Evolutionary conservation across 2,888 invertebrate species (phyloP).

Genomic region (Noctuana brunneofusca): DNA sequence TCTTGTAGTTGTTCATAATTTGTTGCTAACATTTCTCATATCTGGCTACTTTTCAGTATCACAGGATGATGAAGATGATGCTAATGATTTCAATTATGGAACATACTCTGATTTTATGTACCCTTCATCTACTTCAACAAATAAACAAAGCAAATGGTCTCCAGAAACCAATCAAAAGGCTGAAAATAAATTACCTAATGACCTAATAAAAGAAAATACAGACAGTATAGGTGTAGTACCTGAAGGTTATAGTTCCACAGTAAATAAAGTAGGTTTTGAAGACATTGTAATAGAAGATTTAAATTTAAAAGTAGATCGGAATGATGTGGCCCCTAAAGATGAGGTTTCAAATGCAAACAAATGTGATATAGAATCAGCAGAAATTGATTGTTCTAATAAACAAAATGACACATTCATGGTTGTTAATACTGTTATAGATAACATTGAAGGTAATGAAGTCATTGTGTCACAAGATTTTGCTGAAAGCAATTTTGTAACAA

Average conservation of each 20-base stretch:
- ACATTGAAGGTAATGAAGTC: conserved; percentile 7
- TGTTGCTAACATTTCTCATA: not conserved
- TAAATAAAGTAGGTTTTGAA: conserved; percentile 35
- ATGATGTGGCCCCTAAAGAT: conserved; percentile 29
- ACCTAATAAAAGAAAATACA: conserved; percentile 40
- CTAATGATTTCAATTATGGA: conserved; percentile 62
- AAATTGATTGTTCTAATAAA: conserved; percentile 10
- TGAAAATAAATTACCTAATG: conserved; percentile 39
- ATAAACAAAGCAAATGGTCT: conserved; percentile 39
- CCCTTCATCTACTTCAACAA: conserved; percentile 43
- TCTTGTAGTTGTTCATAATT: too few species aligned
- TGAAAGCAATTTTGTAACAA: not conserved
- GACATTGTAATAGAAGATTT: conserved; percentile 44
- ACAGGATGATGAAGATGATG: conserved; percentile 69
- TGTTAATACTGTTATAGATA: not conserved
- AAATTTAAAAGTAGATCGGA: conserved; percentile 40
- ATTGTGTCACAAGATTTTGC: conserved; percentile 6
- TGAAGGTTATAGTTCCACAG: conserved; percentile 28
- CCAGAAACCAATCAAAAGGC: conserved; percentile 34
- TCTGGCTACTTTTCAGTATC: conserved; percentile 56
- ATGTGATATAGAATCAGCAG: conserved; percentile 17
- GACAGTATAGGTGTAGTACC: conserved; percentile 29
- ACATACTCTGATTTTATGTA: conserved; percentile 61
- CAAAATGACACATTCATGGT: conserved; percentile 2
- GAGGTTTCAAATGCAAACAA: conserved; percentile 32